phyloP scores from a whole-genome alignment of 2,113 vertebrate genomes.

The Ochotona curzoniae region DNA sequence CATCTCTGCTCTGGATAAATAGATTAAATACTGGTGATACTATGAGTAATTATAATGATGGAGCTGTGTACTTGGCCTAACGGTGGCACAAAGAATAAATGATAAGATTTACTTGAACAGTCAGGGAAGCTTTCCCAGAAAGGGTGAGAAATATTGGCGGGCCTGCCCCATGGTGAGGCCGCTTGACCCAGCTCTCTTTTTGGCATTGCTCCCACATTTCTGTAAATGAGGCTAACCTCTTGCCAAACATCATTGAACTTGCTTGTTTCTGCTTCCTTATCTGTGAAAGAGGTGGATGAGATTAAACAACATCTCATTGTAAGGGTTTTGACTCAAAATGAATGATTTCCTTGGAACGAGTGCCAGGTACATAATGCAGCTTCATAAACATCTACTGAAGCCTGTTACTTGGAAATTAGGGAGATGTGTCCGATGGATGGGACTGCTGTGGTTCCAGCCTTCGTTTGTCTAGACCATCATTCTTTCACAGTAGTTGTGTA shows the following conservation, averaged over 20 bases:
- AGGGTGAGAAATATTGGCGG: slow-evolving; percentile 41
- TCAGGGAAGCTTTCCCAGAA: slow-evolving; percentile 64
- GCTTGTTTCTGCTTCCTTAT: slow-evolving; percentile 42
- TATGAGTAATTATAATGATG: slow-evolving; percentile 45
- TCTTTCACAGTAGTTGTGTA: not conserved
- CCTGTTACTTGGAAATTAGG: slow-evolving; percentile 15
- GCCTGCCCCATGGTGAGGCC: not conserved
- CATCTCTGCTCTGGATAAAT: not conserved
- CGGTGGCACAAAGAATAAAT: slow-evolving; percentile 49
- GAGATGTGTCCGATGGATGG: not conserved
- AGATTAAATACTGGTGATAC: slow-evolving; percentile 36
- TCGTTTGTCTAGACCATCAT: not conserved
- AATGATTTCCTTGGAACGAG: slow-evolving; percentile 17
- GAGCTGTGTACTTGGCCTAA: not conserved
- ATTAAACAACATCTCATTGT: not conserved
- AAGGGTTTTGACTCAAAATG: slow-evolving; percentile 44
- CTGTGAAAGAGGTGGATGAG: not conserved
- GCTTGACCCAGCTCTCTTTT: slow-evolving; percentile 3
- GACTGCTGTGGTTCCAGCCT: not conserved
- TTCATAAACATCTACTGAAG: not conserved
- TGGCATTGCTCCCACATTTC: not conserved
- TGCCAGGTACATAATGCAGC: not conserved
- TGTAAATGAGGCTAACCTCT: slow-evolving; percentile 25
- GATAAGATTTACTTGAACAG: slow-evolving; percentile 50
- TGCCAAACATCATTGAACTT: slow-evolving; percentile 37